Conservation (phyloP, 2,888 invertebrate genomes). For the Siphlonurus alternatus region DNA sequence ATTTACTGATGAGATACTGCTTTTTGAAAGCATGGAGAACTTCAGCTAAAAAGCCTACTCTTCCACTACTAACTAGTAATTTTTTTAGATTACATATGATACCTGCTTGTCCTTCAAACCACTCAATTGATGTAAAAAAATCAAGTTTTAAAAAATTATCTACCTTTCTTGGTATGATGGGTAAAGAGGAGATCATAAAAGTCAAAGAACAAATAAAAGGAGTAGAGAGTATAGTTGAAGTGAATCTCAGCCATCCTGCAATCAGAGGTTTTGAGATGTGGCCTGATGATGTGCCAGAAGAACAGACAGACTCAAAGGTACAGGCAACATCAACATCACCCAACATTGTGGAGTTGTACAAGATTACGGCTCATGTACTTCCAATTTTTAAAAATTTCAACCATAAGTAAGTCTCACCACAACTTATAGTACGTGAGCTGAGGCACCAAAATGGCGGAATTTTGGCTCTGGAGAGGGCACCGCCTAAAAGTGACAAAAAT, state of each 20-base stretch:
- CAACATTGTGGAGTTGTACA: slow-evolving; percentile 45
- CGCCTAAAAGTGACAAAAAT: no score
- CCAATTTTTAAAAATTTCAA: slow-evolving; percentile 42
- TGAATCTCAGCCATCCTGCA: slow-evolving; percentile 39
- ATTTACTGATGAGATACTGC: slow-evolving; percentile 53
- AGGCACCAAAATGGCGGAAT: no score
- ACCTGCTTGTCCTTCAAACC: slow-evolving; percentile 48
- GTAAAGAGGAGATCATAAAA: slow-evolving; percentile 26
- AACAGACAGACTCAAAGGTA: background rate
- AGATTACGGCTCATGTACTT: slow-evolving; percentile 46
- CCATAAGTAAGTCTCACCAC: slow-evolving; percentile 35
- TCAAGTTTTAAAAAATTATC: slow-evolving; percentile 77
- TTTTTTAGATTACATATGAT: slow-evolving; percentile 58
- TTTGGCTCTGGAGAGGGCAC: no score
- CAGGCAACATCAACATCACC: slow-evolving; percentile 29
- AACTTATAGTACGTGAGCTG: no score
- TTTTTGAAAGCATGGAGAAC: slow-evolving; percentile 64
- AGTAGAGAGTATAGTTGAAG: slow-evolving; percentile 54
- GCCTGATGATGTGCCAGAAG: slow-evolving; percentile 17
- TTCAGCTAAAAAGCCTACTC: slow-evolving; percentile 44
- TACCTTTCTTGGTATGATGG: slow-evolving; percentile 66
- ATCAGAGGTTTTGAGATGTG: slow-evolving; percentile 30
- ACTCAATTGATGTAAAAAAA: slow-evolving; percentile 68
- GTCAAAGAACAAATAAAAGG: slow-evolving; percentile 45
- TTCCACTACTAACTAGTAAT: slow-evolving; percentile 67